A percentile compares a stretch with the other conserved stretches of the same genome.
Conservation (phyloP, 1,140 invertebrate species). For the Lasioglossum albipes region DNA sequence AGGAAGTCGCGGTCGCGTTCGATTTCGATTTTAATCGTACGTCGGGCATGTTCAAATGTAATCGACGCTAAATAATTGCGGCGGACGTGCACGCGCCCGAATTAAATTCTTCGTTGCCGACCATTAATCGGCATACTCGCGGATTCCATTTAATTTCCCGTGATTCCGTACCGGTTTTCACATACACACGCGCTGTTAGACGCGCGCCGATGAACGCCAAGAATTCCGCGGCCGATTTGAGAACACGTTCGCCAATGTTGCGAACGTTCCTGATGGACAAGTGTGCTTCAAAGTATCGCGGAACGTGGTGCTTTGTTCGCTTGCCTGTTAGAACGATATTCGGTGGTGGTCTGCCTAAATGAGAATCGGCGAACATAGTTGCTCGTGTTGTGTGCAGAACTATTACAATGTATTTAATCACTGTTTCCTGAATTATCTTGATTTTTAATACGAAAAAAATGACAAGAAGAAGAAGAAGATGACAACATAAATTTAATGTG, state of each 20-base stretch:
- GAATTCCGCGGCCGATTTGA: background rate
- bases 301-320: background rate
- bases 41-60: background rate
- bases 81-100: background rate
- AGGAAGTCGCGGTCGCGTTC: background rate
- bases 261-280: background rate
- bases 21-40: conserved; percentile 25
- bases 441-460: no score
- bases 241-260: background rate
- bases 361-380: no score
- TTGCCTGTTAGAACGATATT: background rate
- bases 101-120: conserved; percentile 19
- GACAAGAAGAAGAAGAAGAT: no score
- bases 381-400: no score
- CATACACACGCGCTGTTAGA: background rate
- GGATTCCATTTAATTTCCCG: conserved; percentile 25
- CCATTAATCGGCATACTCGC: conserved; percentile 4
- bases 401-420: no score
- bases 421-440: no score
- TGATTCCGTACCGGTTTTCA: conserved; percentile 1
- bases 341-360: background rate
- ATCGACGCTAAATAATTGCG: conserved; percentile 17
- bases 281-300: background rate
- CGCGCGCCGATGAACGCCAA: background rate
- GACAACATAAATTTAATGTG: no score